Conservation (phyloP, 2,888 invertebrate species). For the Mythimna impura region DNA sequence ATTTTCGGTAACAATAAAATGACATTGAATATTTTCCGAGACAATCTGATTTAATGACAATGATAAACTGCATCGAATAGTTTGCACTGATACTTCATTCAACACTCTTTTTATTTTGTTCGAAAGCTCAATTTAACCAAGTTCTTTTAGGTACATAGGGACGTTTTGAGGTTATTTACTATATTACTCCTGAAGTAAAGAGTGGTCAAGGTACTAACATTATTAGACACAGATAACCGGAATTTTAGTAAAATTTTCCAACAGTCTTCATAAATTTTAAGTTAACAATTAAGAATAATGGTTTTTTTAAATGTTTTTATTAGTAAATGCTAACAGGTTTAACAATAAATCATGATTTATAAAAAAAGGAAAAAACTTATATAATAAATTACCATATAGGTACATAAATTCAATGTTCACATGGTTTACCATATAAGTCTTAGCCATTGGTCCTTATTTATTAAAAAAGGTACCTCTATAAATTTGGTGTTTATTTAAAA, state of each 20-base stretch:
- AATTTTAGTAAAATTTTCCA: not conserved
- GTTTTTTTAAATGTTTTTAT: too few relatives aligned
- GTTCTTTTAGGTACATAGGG: not conserved
- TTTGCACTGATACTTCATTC: not conserved
- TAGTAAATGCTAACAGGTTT: too few relatives aligned
- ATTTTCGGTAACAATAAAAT: constrained; percentile 24
- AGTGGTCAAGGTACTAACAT: not conserved
- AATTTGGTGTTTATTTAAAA: not conserved
- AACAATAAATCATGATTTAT: too few relatives aligned
- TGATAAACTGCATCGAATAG: too few relatives aligned
- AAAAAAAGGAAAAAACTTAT: too few relatives aligned
- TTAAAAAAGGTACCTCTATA: not conserved
- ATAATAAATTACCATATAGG: not conserved
- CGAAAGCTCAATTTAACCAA: not conserved
- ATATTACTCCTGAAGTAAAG: not conserved
- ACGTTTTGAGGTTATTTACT: not conserved
- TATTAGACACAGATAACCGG: not conserved
- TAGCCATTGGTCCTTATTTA: not conserved
- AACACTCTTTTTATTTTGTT: not conserved
- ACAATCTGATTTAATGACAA: not conserved
- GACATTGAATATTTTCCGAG: not conserved
- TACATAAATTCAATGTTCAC: not conserved
- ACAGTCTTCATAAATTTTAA: not conserved
- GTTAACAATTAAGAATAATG: not conserved
- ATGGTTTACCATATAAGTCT: too few relatives aligned